Evolutionary conservation across 2,797 vertebrate genomes (phyloP), one percentile per base, ranked within the genome.

Genomic region (Clarias fuscus): DNA sequence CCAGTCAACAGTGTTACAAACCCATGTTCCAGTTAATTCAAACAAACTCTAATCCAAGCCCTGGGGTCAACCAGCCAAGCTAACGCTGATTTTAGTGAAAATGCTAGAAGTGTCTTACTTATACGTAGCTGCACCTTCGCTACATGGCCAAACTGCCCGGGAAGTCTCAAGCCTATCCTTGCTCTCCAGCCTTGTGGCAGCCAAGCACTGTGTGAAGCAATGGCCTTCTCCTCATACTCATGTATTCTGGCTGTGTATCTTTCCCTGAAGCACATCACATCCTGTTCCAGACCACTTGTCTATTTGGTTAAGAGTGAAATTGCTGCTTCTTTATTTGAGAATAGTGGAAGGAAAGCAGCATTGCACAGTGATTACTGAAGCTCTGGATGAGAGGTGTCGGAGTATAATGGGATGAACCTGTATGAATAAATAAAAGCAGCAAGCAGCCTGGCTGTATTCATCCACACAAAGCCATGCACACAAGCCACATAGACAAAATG

Each of bases 311-410:
- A 86, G 70, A 84, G 86, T 86, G 86, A 86, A 87, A 56, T 70
- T 72, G 85, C 82, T 2, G 82, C 62, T 75, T 72, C 84, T 87
- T 87, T 87, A 77, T 71, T 78, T 73, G 43, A 79, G 70, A 70
- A 85, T 3, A 70, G 84, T 5, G 33, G 33, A 88, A 68, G 89
- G 89, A 90, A 58, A 15, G 56, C 64, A 88, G 80, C 37, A 70
- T 76, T 88, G 88, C 89, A 89, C 90, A 89, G 89, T 92, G 92
- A 92, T 93, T 93, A 92, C 91, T 88, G 89, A 82, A 89, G 87
- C 88, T 83, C 85, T 88, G 89, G 91, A 93, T 86, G 86, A 91
- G 89, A 90, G 78, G 84, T 84, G 8, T 86, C 40, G 79, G 56
- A 84, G 86, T 89, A 87, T 88, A 90, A 90, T 90, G 89, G 90